phyloP scores from a whole-genome alignment of 2,888 invertebrate species.

The Latheticus oryzae region DNA sequence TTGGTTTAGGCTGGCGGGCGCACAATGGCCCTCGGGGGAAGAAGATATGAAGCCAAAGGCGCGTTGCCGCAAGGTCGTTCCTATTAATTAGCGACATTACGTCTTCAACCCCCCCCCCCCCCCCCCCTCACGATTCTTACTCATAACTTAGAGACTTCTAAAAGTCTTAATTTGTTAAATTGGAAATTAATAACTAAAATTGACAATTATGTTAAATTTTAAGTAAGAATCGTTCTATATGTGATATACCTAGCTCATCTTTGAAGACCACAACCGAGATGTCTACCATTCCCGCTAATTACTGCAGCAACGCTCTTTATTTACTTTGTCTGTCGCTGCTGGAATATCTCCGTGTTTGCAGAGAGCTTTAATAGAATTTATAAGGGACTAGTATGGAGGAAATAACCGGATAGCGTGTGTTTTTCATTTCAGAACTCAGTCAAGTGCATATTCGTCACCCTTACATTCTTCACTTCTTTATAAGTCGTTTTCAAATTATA shows the following conservation, averaged over 20 bases:
- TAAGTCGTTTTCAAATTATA: background rate
- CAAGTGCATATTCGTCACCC: slow-evolving; percentile 48
- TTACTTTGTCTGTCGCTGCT: slow-evolving; percentile 43
- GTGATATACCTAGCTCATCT: slow-evolving; percentile 44
- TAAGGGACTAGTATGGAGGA: slow-evolving; percentile 41
- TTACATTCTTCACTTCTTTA: slow-evolving; percentile 10
- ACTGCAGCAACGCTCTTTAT: slow-evolving; percentile 44
- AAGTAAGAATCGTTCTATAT: too few species aligned
- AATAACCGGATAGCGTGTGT: slow-evolving; percentile 43
- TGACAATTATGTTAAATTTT: too few species aligned
- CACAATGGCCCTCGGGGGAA: slow-evolving; percentile 62
- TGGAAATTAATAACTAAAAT: too few species aligned
- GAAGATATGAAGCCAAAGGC: slow-evolving; percentile 61
- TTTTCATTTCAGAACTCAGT: slow-evolving; percentile 45
- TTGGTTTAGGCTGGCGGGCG: slow-evolving; percentile 64
- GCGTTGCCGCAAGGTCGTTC: slow-evolving; percentile 60
- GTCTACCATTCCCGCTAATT: slow-evolving; percentile 42
- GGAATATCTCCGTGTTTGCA: slow-evolving; percentile 42
- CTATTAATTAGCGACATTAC: slow-evolving; percentile 65
- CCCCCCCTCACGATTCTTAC: too few species aligned
- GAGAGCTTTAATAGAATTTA: slow-evolving; percentile 44
- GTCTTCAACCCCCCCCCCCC: slow-evolving; percentile 54
- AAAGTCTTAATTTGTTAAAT: too few species aligned
- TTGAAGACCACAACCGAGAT: slow-evolving; percentile 37
- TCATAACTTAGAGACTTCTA: too few species aligned